These are phyloP conservation scores for Parnassius orleans DNA, from an alignment of 2,888 invertebrate genomes.

Conservation along the genomic window DNA sequence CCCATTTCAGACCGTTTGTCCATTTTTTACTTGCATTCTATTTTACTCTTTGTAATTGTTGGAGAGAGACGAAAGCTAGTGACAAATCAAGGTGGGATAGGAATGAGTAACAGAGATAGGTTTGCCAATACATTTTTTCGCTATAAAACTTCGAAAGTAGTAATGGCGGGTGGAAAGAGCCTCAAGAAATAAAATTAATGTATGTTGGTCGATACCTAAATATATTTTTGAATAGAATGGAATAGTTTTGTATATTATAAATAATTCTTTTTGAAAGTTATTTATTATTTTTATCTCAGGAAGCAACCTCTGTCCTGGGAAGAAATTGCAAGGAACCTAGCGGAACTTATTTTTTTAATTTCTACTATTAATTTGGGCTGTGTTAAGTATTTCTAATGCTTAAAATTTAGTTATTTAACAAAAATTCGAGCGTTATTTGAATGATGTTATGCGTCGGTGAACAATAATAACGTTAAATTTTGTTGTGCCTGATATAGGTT, in stretches of 20 bases:
- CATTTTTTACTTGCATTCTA: constrained; percentile 64
- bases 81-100: constrained; percentile 10
- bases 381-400: no score
- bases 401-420: background rate
- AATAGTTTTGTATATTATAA: no score
- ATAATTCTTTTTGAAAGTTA: no score
- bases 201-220: no score
- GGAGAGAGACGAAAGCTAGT: constrained; percentile 34
- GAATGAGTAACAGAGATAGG: constrained; percentile 38
- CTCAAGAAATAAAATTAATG: constrained; percentile 15
- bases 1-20: constrained; percentile 40
- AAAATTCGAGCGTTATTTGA: background rate
- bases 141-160: constrained; percentile 33
- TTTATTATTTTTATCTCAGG: no score
- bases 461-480: background rate
- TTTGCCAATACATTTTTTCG: constrained; percentile 42
- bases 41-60: constrained; percentile 54
- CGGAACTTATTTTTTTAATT: no score
- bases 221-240: no score
- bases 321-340: no score
- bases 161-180: constrained; percentile 20
- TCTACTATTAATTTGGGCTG: no score
- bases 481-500: background rate
- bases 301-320: no score
- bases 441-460: background rate